A percentile compares a stretch with the other conserved stretches of the same genome.
These are phyloP conservation scores for Chiroxiphia lanceolata DNA, from an alignment of 2,797 vertebrate species.

Conservation along the genomic window DNA sequence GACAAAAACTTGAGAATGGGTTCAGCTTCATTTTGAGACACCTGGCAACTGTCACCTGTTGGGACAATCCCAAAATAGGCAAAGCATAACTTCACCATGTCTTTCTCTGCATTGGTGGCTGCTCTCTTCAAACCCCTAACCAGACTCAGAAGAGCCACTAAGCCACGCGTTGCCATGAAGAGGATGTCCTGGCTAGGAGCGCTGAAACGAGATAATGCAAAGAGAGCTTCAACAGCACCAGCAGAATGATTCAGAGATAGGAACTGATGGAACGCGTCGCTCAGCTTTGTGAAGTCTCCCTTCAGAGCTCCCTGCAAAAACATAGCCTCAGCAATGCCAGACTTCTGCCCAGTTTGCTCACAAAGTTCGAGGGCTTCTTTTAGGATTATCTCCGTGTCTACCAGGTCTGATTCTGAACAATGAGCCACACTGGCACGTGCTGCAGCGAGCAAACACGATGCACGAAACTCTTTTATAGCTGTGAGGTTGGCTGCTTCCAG, in stretches of 20 bases:
- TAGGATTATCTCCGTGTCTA: slow-evolving; percentile 20
- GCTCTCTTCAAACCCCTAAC: slow-evolving; percentile 69
- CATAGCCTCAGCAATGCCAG: slow-evolving; percentile 72
- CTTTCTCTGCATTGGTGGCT: slow-evolving; percentile 76
- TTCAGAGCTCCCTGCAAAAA: slow-evolving; percentile 72
- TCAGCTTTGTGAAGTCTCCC: slow-evolving; percentile 64
- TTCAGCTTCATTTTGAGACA: slow-evolving; percentile 74
- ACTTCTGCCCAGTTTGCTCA: slow-evolving; percentile 54
- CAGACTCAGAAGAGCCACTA: slow-evolving; percentile 70
- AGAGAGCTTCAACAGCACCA: slow-evolving; percentile 76
- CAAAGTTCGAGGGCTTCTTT: slow-evolving; percentile 72
- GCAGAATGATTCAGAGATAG: slow-evolving; percentile 69
- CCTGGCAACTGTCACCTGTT: slow-evolving; percentile 67
- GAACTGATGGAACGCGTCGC: slow-evolving; percentile 53
- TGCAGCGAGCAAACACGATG: slow-evolving; percentile 73
- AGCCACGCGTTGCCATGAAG: slow-evolving; percentile 43
- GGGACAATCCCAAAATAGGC: slow-evolving; percentile 79
- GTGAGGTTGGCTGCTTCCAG: slow-evolving; percentile 79
- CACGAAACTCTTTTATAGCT: slow-evolving; percentile 69
- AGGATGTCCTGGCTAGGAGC: slow-evolving; percentile 30
- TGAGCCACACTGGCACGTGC: slow-evolving; percentile 59
- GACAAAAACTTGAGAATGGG: slow-evolving; percentile 68
- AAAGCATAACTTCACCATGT: slow-evolving; percentile 80
- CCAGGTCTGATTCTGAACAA: neutral
- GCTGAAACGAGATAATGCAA: slow-evolving; percentile 17